Percentiles rank a stretch among this genome's conserved stretches.
These are phyloP conservation scores for Tenualosa thibaudeaui DNA, from an alignment of 2,797 vertebrate genomes.

Conservation along the genomic window DNA sequence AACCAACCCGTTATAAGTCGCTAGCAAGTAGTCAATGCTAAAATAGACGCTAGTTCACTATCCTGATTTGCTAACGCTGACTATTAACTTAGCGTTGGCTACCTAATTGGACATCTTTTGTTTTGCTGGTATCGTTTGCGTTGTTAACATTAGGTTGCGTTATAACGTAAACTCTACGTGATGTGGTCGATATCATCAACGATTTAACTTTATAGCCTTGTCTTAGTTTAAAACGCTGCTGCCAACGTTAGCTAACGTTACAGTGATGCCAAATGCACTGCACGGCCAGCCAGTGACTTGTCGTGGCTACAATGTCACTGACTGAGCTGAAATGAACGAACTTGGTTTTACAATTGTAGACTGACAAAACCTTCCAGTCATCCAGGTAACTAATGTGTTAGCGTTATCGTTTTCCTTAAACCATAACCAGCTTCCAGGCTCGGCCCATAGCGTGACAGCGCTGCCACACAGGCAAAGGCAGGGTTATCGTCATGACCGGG, in stretches of 20 bases:
- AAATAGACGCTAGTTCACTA: neutral
- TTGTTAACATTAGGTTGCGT: neutral
- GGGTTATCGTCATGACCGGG: conserved; percentile 60
- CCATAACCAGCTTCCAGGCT: neutral
- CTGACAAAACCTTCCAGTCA: neutral
- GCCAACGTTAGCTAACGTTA: neutral
- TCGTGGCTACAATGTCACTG: neutral
- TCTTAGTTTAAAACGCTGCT: neutral
- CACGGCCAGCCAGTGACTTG: neutral
- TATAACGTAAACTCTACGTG: neutral
- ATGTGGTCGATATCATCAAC: too few relatives aligned
- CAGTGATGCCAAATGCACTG: too few relatives aligned
- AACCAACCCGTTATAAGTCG: neutral
- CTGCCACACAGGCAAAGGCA: neutral
- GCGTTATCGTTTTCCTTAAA: neutral
- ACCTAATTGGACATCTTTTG: neutral
- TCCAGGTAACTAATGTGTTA: neutral
- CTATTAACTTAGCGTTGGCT: neutral
- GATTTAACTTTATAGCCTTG: neutral
- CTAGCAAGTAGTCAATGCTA: neutral
- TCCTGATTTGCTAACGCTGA: neutral
- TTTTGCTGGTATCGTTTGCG: too few relatives aligned
- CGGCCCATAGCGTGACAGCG: too few relatives aligned
- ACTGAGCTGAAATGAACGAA: neutral
- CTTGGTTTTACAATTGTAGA: neutral